These are phyloP conservation scores for Uria aalge DNA, from an alignment of 2,113 vertebrate genomes.

Conservation along the genomic window DNA sequence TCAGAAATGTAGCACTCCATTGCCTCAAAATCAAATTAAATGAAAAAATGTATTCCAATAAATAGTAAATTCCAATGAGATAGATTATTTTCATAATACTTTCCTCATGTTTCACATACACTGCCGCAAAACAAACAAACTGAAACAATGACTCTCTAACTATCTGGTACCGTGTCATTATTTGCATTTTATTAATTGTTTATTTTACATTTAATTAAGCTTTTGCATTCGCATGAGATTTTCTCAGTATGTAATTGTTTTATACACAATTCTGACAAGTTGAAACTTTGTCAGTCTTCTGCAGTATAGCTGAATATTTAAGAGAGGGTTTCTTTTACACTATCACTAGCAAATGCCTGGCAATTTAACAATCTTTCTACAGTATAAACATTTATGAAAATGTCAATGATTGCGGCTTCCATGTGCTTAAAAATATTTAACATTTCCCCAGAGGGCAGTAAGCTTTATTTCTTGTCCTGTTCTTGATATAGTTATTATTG, in stretches of 20 bases:
- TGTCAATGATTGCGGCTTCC: neutral
- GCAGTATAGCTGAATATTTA: neutral
- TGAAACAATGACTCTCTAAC: neutral
- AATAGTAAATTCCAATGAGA: neutral
- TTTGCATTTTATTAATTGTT: neutral
- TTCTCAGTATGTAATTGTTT: neutral
- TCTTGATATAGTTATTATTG: neutral
- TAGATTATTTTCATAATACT: neutral
- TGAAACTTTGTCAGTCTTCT: neutral
- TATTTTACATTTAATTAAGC: neutral
- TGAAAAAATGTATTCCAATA: neutral
- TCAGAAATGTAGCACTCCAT: neutral
- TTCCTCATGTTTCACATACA: neutral
- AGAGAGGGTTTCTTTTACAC: neutral
- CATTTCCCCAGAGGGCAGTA: neutral
- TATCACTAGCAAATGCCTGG: neutral
- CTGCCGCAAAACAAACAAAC: neutral
- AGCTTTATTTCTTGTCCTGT: neutral
- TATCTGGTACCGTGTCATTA: neutral
- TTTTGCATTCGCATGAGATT: neutral
- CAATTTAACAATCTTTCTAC: neutral
- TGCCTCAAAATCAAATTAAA: neutral
- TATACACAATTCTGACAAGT: neutral
- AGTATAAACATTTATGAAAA: slow-evolving; percentile 24
- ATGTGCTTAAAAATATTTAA: neutral